Percentiles rank a stretch among this genome's conserved stretches.
Conservation (phyloP, 2,888 invertebrate species). For the Drosophila incognita region DNA sequence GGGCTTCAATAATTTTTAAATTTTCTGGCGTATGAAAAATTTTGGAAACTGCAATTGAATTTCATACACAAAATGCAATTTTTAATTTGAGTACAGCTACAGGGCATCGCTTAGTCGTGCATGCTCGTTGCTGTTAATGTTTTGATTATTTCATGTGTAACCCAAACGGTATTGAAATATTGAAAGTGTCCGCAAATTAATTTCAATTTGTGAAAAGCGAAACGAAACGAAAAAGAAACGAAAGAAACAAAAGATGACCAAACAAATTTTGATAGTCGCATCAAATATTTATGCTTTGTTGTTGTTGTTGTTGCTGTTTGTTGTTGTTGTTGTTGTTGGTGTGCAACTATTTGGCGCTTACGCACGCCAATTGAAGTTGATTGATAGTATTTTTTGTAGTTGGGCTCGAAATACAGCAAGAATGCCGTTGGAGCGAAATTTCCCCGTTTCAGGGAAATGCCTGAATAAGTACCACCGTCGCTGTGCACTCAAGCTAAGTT, state of each 20-base stretch:
- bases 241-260: slow-evolving; percentile 20
- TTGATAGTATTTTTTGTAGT: slow-evolving; percentile 54
- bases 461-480: too few species aligned
- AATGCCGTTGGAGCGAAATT: too few species aligned
- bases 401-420: neutral
- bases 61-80: neutral
- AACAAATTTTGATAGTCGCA: slow-evolving; percentile 59
- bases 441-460: too few species aligned
- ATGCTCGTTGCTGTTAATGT: neutral
- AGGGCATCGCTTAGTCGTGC: slow-evolving; percentile 4
- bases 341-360: slow-evolving; percentile 73
- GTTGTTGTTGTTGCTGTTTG: slow-evolving; percentile 34
- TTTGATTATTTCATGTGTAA: slow-evolving; percentile 14
- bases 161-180: slow-evolving; percentile 58
- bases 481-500: too few species aligned
- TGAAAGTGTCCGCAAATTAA: slow-evolving; percentile 82
- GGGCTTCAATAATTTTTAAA: neutral
- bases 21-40: too few species aligned
- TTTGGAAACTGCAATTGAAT: neutral
- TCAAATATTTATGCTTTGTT: slow-evolving; percentile 49
- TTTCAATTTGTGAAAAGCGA: slow-evolving; percentile 68
- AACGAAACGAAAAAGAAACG: neutral
- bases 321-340: slow-evolving; percentile 33
- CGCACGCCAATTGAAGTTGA: slow-evolving; percentile 76
- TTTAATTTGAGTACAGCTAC: neutral